Conservation (phyloP, 2,113 vertebrate species). For the Petroica traversi region DNA sequence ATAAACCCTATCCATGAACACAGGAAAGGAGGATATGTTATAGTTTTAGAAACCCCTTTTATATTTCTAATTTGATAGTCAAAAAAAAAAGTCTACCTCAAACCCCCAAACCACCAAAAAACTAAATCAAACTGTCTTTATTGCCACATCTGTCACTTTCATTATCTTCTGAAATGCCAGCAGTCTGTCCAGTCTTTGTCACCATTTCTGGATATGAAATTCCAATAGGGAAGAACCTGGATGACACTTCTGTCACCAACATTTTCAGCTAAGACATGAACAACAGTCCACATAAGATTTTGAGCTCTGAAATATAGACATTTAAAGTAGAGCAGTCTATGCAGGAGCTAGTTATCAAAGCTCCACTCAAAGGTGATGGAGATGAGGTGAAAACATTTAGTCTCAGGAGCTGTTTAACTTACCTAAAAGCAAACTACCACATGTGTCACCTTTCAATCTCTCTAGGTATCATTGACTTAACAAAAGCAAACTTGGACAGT, state of each 20-base stretch:
- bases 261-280: background rate
- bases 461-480: background rate
- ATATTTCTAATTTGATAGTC: background rate
- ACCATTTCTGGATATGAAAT: background rate
- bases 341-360: background rate
- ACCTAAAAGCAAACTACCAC: background rate
- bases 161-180: background rate
- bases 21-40: background rate
- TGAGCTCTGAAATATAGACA: background rate
- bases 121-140: background rate
- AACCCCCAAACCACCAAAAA: background rate
- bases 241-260: background rate
- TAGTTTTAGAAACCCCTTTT: background rate
- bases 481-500: background rate
- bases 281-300: background rate
- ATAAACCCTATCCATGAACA: background rate
- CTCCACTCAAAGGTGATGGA: background rate
- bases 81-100: background rate
- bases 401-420: background rate
- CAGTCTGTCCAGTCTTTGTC: background rate
- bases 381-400: background rate
- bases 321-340: background rate
- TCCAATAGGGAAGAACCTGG: background rate
- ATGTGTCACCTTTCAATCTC: background rate
- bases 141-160: background rate